phyloP scores from a whole-genome alignment of 2,888 invertebrate species.

The Ornithoptera alexandrae region DNA sequence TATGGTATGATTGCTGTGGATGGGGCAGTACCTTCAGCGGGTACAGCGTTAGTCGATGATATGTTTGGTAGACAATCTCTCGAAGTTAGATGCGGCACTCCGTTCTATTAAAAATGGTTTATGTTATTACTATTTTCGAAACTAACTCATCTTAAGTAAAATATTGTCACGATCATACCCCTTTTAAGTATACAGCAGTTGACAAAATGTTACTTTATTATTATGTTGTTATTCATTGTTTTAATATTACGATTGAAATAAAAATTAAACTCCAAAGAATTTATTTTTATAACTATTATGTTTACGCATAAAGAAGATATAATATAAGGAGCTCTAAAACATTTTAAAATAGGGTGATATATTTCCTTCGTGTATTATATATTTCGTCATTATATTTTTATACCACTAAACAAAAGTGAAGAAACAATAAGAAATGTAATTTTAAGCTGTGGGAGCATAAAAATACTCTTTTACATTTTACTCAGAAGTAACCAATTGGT shows the following conservation, averaged over 20 bases:
- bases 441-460: no score
- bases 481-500: no score
- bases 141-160: constrained; percentile 11
- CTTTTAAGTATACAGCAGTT: constrained; percentile 7
- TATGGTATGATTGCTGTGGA: constrained; percentile 62
- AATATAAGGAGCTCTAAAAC: neutral
- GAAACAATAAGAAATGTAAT: no score
- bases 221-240: constrained; percentile 24
- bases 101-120: constrained; percentile 29
- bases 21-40: constrained; percentile 56
- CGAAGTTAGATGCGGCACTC: constrained; percentile 35
- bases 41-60: constrained; percentile 51
- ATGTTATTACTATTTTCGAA: constrained; percentile 24
- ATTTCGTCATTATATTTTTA: no score
- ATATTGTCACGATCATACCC: constrained; percentile 18
- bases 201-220: constrained; percentile 27
- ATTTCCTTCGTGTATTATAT: no score
- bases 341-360: neutral
- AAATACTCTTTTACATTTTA: no score
- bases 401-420: no score
- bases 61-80: constrained; percentile 45
- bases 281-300: neutral
- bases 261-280: neutral
- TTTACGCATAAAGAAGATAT: neutral
- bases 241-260: constrained; percentile 9